Percentiles rank a stretch among this genome's conserved stretches.
Evolutionary conservation across 2,797 vertebrate genomes (phyloP).

Genomic region (Karalla daura): DNA sequence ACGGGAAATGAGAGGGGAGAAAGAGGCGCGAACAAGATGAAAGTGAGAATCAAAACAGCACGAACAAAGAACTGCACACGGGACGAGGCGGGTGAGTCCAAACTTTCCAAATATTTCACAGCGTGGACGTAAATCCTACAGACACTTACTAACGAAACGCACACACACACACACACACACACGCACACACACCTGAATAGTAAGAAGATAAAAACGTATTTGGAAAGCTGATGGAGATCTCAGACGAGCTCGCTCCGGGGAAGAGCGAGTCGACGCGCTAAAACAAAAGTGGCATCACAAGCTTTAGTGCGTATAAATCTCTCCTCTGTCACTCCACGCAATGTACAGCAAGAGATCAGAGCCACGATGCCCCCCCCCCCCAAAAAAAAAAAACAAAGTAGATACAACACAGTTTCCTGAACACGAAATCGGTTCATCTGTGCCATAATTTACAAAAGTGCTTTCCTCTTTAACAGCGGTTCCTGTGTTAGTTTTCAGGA

Average conservation of each 20-base stretch:
- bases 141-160: conserved; percentile 54
- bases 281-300: conserved; percentile 46
- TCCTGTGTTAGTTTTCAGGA: conserved; percentile 29
- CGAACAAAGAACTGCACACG: conserved; percentile 15
- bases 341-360: conserved; percentile 46
- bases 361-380: background rate
- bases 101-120: conserved; percentile 49
- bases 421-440: conserved; percentile 58
- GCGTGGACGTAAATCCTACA: conserved; percentile 38
- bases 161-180: too few species aligned
- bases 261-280: conserved; percentile 28
- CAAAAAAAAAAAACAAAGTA: conserved; percentile 29
- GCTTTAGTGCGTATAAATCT: conserved; percentile 52
- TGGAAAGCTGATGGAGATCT: conserved; percentile 32
- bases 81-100: conserved; percentile 18
- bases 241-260: conserved; percentile 26
- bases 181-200: conserved; percentile 47
- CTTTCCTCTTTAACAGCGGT: conserved; percentile 44
- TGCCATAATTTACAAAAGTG: conserved; percentile 70
- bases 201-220: conserved; percentile 38
- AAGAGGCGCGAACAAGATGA: background rate
- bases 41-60: conserved; percentile 11
- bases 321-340: conserved; percentile 51
- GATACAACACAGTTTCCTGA: conserved; percentile 57
- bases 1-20: background rate